phyloP scores from a whole-genome alignment of 2,113 vertebrate genomes.

The Colinus virginianus region DNA sequence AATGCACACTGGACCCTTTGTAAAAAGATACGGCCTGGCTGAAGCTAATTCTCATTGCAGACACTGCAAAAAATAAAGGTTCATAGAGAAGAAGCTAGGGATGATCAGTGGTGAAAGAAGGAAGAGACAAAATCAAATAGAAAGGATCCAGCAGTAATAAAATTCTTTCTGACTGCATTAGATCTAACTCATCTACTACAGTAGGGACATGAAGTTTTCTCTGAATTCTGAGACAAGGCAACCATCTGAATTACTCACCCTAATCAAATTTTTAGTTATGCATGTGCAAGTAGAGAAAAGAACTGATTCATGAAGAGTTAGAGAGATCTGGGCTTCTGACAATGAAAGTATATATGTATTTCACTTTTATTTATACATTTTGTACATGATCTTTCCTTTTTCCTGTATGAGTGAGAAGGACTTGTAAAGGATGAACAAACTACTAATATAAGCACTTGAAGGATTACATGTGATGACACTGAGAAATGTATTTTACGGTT shows the following conservation, averaged over 20 bases:
- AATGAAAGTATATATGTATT: neutral
- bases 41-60: neutral
- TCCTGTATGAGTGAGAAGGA: neutral
- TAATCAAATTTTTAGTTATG: neutral
- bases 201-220: neutral
- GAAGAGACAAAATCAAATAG: neutral
- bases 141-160: neutral
- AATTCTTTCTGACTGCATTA: neutral
- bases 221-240: neutral
- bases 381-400: neutral
- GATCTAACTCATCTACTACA: neutral
- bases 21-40: neutral
- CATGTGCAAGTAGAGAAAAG: neutral
- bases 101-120: neutral
- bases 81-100: neutral
- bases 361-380: neutral
- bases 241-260: neutral
- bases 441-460: neutral
- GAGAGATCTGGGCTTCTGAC: neutral
- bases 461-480: neutral
- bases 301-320: neutral
- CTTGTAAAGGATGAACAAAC: neutral
- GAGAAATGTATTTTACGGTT: neutral
- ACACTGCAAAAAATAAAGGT: neutral
- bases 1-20: neutral